Percentiles rank a stretch among this genome's conserved stretches.
Evolutionary conservation across 1,140 invertebrate genomes (phyloP).

Genomic region (Drosophila ercepeae): DNA sequence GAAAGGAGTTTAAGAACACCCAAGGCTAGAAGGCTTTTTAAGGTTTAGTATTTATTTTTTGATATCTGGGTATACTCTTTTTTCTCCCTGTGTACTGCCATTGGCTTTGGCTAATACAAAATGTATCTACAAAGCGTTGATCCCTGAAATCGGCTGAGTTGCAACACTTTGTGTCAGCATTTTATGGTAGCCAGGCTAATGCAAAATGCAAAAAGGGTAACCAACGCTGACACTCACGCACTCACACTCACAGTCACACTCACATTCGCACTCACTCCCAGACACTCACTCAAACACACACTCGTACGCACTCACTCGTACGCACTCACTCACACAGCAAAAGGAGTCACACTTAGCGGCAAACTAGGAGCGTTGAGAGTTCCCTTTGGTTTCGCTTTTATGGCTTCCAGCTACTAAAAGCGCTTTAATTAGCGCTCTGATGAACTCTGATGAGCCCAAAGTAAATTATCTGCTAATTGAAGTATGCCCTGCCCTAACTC

Average conservation of each 20-base stretch:
- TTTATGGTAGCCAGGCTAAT: conserved; percentile 9
- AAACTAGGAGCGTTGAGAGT: conserved; percentile 6
- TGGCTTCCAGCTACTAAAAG: conserved; percentile 66
- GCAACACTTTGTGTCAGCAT: conserved; percentile 52
- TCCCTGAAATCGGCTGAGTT: conserved; percentile 35
- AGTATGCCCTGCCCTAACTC: conserved; percentile 49
- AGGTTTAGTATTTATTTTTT: too few species aligned
- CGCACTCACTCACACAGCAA: neutral
- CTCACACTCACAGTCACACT: neutral
- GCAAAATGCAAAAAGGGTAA: neutral
- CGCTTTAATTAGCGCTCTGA: conserved; percentile 74
- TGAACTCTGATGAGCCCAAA: conserved; percentile 74
- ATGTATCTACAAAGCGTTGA: conserved; percentile 36
- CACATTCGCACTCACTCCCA: neutral
- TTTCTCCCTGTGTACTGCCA: neutral
- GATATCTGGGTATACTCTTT: too few species aligned
- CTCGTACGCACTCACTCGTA: neutral
- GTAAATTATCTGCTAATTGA: conserved; percentile 80
- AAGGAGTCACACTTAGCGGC: conserved; percentile 19
- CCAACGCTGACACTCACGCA: neutral
- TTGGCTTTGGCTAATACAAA: conserved; percentile 2
- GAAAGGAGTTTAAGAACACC: neutral
- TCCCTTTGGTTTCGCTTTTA: conserved; percentile 53
- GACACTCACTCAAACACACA: neutral
- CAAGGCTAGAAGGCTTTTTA: too few species aligned